phyloP scores from a whole-genome alignment of 2,888 invertebrate genomes.

The Odontomyia ornata region DNA sequence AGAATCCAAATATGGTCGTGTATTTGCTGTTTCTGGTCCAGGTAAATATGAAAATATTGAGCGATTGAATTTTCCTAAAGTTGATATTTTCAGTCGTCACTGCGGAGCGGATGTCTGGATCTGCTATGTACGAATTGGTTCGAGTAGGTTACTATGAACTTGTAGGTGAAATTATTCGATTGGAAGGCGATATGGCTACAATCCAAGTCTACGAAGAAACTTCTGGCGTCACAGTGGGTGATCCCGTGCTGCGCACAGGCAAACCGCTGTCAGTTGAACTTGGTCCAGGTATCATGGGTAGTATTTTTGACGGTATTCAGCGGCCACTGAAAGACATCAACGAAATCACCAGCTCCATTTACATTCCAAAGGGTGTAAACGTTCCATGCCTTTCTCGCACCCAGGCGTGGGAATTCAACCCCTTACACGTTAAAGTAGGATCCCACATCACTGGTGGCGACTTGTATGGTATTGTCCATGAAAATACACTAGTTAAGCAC shows the following conservation, averaged over 20 bases:
- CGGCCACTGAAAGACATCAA: conserved; percentile 97
- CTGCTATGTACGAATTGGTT: conserved; percentile 99
- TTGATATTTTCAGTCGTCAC: conserved; percentile 82
- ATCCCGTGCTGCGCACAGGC: conserved; percentile 97
- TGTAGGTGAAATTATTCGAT: conserved; percentile 99
- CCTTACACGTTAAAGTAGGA: conserved; percentile 86
- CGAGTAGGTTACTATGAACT: conserved; percentile 97
- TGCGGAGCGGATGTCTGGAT: conserved; percentile 98
- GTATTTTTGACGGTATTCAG: conserved; percentile 99
- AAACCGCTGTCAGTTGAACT: conserved; percentile 99
- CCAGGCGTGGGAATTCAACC: conserved; percentile 91
- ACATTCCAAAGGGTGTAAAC: conserved; percentile 99
- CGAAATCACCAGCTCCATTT: conserved; percentile 93
- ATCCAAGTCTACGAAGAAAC: conserved; percentile 98
- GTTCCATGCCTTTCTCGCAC: conserved; percentile 87
- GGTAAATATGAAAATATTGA: conserved; percentile 68
- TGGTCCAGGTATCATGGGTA: conserved; percentile 98
- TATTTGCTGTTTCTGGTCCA: conserved; percentile 97
- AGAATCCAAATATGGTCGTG: conserved; percentile 92
- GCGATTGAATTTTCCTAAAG: neutral
- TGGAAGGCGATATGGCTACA: conserved; percentile 99
- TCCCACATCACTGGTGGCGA: conserved; percentile 99
- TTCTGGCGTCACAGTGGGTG: conserved; percentile 98
- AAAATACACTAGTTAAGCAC: conserved; percentile 97
- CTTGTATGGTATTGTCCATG: conserved; percentile 93